Base-by-base conservation (phyloP, 2,888 invertebrate species). In the Watsonalla binaria region DNA sequence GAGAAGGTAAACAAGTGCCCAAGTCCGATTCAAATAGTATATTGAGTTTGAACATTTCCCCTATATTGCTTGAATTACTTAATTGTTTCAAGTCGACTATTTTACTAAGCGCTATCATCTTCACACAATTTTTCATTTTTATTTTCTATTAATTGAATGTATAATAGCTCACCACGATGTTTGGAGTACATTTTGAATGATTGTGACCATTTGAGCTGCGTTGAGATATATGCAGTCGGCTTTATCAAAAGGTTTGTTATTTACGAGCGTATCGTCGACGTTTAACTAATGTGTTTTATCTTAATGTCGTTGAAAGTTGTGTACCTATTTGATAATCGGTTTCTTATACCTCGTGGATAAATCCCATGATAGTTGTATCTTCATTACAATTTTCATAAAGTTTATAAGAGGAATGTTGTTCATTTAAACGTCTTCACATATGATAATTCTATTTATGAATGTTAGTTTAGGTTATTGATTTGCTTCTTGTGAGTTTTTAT, bases 1-100 rank as follows among this genome's bases (percentile, higher is more conserved):
- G 77, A 5, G 73, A 79, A 82, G 74, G 87, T 81, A 86, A 86
- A 89, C 87, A 89, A 88, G 80, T 84, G 80, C 80, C 71, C 70
- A 70, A 75, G 76, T 81, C 79, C 81, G 82, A 82, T 84, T 86
- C 77, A 76, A 82, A 82, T 82, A 79, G 72, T 80, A 72, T 66
- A 82, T 84, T 73, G 70, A 78, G 82, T 83, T 72, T 67, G 72
- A 42, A 78, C 74, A 77, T 79, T 83, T 79, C 78, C 74, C 77
- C 79, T 76, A 72, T 76, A 72, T 67, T 61, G 58, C 73, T 72
- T 62, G 64, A 66, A 72, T 75, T 75, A 62, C 69, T 72, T 69
- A 71, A 42, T 11, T 24, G 24, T 42, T 42, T 42, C 42, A 42
- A 11, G 11, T 5, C 42, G 8, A 0, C 42, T 11, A 42, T 11